Percentiles rank a stretch among this genome's conserved stretches.
phyloP scores from a whole-genome alignment of 2,888 invertebrate species.

The Dasypogon diadema region DNA sequence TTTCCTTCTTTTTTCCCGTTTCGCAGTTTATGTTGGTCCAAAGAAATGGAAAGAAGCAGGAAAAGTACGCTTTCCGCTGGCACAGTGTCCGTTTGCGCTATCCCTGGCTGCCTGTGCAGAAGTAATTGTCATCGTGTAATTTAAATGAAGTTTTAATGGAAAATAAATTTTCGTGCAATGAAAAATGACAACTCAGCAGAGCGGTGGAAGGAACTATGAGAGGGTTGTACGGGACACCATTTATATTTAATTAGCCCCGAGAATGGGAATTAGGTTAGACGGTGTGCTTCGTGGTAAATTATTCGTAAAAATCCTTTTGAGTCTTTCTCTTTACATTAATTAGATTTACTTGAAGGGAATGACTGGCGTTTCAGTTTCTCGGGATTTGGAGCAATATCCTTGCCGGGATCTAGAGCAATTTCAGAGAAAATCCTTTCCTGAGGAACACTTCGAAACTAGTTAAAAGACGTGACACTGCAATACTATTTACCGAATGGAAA shows the following conservation, averaged over 20 bases:
- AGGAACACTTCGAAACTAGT: no score
- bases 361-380: slow-evolving; percentile 29
- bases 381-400: slow-evolving; percentile 12
- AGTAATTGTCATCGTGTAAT: slow-evolving; percentile 50
- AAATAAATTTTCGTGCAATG: slow-evolving; percentile 48
- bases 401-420: background rate
- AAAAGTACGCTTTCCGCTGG: background rate
- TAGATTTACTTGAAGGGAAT: slow-evolving; percentile 21
- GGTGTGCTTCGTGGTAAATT: slow-evolving; percentile 25
- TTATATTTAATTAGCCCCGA: slow-evolving; percentile 44
- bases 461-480: no score
- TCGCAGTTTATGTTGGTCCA: background rate
- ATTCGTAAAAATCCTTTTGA: slow-evolving; percentile 33
- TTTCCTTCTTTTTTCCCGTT: background rate
- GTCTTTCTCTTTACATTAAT: slow-evolving; percentile 12
- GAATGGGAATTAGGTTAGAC: slow-evolving; percentile 40
- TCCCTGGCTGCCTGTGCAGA: slow-evolving; percentile 5
- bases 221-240: slow-evolving; percentile 30
- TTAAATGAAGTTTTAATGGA: slow-evolving; percentile 50
- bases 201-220: background rate
- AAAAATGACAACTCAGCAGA: slow-evolving; percentile 40
- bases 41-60: slow-evolving; percentile 12
- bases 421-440: no score
- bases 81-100: background rate
- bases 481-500: no score